phyloP scores from a whole-genome alignment of 2,888 invertebrate genomes.

The Heliconius erato region DNA sequence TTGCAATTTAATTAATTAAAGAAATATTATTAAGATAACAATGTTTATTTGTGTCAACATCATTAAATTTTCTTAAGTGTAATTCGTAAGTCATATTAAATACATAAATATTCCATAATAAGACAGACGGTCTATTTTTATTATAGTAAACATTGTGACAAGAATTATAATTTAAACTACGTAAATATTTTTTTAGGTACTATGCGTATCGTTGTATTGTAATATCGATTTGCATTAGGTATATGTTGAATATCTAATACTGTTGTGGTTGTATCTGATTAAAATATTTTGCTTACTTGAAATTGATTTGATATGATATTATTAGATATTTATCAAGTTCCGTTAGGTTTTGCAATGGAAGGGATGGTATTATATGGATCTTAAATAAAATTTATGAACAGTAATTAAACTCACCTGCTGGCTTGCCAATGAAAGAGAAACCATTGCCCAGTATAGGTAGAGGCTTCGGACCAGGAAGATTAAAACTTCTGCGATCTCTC shows the following conservation, averaged over 20 bases:
- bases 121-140: not conserved
- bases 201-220: not conserved
- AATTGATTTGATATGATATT: not conserved
- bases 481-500: conserved; percentile 55
- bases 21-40: not conserved
- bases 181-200: not conserved
- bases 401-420: conserved; percentile 45
- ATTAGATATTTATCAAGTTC: not conserved
- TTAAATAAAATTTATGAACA: no score
- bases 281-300: not conserved
- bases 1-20: not conserved
- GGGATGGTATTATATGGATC: no score
- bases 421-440: conserved; percentile 63
- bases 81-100: not conserved
- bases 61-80: not conserved
- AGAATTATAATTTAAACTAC: not conserved
- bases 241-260: not conserved
- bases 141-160: not conserved
- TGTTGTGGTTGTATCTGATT: not conserved
- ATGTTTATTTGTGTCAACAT: not conserved
- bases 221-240: not conserved
- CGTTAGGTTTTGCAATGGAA: not conserved
- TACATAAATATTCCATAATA: not conserved
- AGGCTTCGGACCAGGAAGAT: conserved; percentile 67
- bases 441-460: conserved; percentile 84